These are phyloP conservation scores for Zaprionus camerounensis DNA, from an alignment of 1,140 invertebrate species.

Conservation along the genomic window DNA sequence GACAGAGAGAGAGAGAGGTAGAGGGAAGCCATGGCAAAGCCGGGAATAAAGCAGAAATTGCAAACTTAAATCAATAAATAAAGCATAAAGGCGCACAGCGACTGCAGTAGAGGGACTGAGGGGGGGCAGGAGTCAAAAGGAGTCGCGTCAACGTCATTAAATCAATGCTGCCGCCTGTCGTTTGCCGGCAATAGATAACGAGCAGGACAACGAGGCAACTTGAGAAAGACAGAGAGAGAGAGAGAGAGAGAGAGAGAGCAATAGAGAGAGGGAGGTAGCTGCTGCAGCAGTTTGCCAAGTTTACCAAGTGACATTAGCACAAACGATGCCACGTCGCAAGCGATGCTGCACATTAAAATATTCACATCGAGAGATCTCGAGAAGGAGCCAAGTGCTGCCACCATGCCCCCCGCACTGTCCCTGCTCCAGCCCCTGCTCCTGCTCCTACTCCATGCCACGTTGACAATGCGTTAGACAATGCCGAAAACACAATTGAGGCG, in stretches of 20 bases:
- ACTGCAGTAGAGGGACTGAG: not conserved
- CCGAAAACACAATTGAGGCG: constrained; percentile 81
- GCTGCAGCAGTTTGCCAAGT: constrained; percentile 56
- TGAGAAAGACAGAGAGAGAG: constrained; percentile 12
- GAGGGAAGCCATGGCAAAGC: constrained; percentile 39
- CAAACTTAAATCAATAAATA: constrained; percentile 83
- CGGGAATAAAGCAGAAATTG: constrained; percentile 67
- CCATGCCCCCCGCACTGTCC: not conserved
- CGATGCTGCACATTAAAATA: constrained; percentile 45
- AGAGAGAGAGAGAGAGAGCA: constrained; percentile 15
- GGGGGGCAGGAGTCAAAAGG: constrained; percentile 26
- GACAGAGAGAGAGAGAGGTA: not conserved
- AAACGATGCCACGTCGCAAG: constrained; percentile 40
- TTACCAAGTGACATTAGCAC: constrained; percentile 80
- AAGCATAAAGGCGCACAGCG: constrained; percentile 63
- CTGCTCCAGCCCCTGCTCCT: too few species aligned
- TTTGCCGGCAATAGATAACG: constrained; percentile 78
- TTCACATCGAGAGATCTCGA: constrained; percentile 34
- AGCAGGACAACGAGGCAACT: constrained; percentile 40
- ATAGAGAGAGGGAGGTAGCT: not conserved
- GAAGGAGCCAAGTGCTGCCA: constrained; percentile 30
- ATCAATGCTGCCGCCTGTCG: constrained; percentile 77
- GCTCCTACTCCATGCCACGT: not conserved
- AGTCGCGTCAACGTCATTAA: constrained; percentile 83
- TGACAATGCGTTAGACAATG: constrained; percentile 74